Conservation (phyloP, 2,888 invertebrate species). For the Himalopsyche japonica region DNA sequence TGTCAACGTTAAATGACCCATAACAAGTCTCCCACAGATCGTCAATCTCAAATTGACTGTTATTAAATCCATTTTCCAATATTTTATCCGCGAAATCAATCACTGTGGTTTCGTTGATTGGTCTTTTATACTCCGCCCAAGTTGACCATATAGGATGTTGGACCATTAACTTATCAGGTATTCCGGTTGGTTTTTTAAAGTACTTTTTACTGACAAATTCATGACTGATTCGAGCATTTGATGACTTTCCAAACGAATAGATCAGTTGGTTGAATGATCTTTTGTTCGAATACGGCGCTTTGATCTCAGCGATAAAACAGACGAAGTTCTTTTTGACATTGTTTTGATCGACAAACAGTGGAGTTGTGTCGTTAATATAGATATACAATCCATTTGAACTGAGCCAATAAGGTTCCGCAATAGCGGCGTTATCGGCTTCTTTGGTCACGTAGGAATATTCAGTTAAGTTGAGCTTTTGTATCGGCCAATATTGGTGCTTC, state of each 20-base stretch:
- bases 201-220: slow-evolving; percentile 63
- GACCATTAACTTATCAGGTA: slow-evolving; percentile 62
- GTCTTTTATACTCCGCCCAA: slow-evolving; percentile 63
- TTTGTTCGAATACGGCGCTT: slow-evolving; percentile 55
- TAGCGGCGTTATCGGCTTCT: slow-evolving; percentile 60
- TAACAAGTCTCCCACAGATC: slow-evolving; percentile 69
- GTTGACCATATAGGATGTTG: slow-evolving; percentile 69
- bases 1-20: slow-evolving; percentile 61
- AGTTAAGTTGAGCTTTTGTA: slow-evolving; percentile 57
- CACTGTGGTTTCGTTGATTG: slow-evolving; percentile 58
- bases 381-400: slow-evolving; percentile 68
- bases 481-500: slow-evolving; percentile 65
- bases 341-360: slow-evolving; percentile 70
- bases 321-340: slow-evolving; percentile 52
- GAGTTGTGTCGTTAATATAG: slow-evolving; percentile 64
- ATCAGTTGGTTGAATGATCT: slow-evolving; percentile 53
- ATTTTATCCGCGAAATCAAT: slow-evolving; percentile 59
- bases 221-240: slow-evolving; percentile 62
- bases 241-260: slow-evolving; percentile 66
- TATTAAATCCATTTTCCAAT: slow-evolving; percentile 53
- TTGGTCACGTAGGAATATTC: slow-evolving; percentile 63
- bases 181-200: slow-evolving; percentile 60
- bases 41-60: slow-evolving; percentile 66
- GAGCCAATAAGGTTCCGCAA: slow-evolving; percentile 69
- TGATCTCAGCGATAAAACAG: slow-evolving; percentile 58